Evolutionary conservation across 1,140 invertebrate species (phyloP).

Genomic region (Lerema accius): DNA sequence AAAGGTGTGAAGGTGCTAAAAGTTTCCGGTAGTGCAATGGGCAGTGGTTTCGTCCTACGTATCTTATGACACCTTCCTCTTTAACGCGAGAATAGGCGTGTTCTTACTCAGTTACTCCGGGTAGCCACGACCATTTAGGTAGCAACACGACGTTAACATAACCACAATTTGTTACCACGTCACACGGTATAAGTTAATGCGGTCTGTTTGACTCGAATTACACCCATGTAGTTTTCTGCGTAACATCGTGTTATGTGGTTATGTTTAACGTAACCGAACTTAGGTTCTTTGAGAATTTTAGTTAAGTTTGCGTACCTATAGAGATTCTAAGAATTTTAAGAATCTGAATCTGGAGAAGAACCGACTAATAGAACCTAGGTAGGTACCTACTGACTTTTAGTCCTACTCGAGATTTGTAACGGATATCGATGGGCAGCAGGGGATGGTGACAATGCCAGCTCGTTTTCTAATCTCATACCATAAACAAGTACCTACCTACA

Average conservation of each 20-base stretch:
- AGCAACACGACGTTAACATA: too few relatives aligned
- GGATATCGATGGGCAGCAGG: too few relatives aligned
- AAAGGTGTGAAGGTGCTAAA: slow-evolving; percentile 32
- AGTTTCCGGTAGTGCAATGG: slow-evolving; percentile 27
- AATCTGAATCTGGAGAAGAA: too few relatives aligned
- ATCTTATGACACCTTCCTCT: slow-evolving; percentile 28
- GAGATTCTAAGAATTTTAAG: too few relatives aligned
- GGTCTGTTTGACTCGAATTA: slow-evolving; percentile 26
- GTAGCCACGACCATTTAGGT: slow-evolving; percentile 25
- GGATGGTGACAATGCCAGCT: too few relatives aligned
- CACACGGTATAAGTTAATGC: slow-evolving; percentile 24
- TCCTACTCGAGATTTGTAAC: too few relatives aligned
- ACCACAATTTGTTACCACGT: slow-evolving; percentile 26
- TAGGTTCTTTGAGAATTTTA: neutral
- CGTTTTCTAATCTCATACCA: too few relatives aligned
- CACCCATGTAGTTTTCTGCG: slow-evolving; percentile 11
- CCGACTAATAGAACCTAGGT: too few relatives aligned
- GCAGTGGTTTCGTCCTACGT: slow-evolving; percentile 27
- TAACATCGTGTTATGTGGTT: slow-evolving; percentile 11
- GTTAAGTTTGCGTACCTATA: too few relatives aligned
- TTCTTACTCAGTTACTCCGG: slow-evolving; percentile 18
- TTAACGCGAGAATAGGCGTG: slow-evolving; percentile 29
- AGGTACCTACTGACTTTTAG: too few relatives aligned
- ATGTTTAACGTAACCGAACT: slow-evolving; percentile 6
- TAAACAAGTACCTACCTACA: too few relatives aligned